Evolutionary conservation across 1,140 invertebrate species (phyloP), one percentile per base, ranked within the genome.

Genomic region (Drosophila sulfurigaster): DNA sequence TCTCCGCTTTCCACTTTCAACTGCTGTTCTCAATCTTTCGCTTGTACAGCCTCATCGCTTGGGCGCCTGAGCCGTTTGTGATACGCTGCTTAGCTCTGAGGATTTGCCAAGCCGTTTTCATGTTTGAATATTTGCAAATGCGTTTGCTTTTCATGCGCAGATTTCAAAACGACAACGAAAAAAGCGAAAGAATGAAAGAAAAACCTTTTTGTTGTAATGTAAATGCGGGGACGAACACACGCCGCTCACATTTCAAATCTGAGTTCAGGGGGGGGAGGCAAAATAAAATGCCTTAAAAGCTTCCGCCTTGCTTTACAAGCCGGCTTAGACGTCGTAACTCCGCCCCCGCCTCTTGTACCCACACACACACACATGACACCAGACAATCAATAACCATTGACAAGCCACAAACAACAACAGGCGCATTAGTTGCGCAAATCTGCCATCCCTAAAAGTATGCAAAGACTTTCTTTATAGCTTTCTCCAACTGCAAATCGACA

Each of bases 371-470:
- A 78, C 81, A 85, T 85, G 81, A 85, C 78, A 85, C 81, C 81
- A 85, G 81, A 85, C 81, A 85, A 85, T 85, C 81, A 85, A 85
- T 85, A 85, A 85, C 81, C 81, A 85, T 85, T 85, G 81, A 85
- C 81, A 85, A 81, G 81, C 81, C 78, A 85, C 81, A 85, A 81
- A 78, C 64, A 77, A 71, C 56, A 73, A 73, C 56, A 77, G 57
- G 30, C 72, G 76, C 82, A 83, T 83, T 83, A 83, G 81, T 83
- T 83, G 71, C 51, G 81, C 71, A 77, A 75, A 79, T 83, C 72
- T 73, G 78, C 75, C 81, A 66, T 15, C 62, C 52, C 64, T 64
- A 48, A 78, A 83, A 85, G 81, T 71, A 71, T 81, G 81, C 74
- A 59, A 78, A 73, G 71, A 63, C 72, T 54, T 62, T 54, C 58